phyloP scores from a whole-genome alignment of 2,888 invertebrate species.

The Ormia ochracea region DNA sequence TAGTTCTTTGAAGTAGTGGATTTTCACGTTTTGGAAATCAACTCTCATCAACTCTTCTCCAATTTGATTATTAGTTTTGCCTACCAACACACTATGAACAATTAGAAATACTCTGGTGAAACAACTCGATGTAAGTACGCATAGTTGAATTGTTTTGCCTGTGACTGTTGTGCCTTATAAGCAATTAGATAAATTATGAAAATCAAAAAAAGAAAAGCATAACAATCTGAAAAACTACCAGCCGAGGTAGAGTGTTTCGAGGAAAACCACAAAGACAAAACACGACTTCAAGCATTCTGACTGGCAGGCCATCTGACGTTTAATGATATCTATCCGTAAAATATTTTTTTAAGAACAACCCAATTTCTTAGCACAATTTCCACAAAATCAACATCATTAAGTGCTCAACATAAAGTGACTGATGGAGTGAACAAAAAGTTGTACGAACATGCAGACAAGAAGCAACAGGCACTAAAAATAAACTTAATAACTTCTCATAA shows the following conservation, averaged over 20 bases:
- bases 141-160: not conserved
- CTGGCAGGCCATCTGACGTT: not conserved
- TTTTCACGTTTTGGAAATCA: too few species aligned
- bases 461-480: not conserved
- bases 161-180: not conserved
- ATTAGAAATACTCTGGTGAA: too few species aligned
- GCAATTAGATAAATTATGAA: not conserved
- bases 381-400: not conserved
- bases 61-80: too few species aligned
- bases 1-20: too few species aligned
- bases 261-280: not conserved
- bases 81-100: too few species aligned
- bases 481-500: not conserved
- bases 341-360: constrained; percentile 31
- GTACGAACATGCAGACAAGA: not conserved
- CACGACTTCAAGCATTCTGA: not conserved
- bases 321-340: not conserved
- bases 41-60: too few species aligned
- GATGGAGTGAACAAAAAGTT: not conserved
- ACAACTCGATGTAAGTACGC: not conserved
- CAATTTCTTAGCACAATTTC: constrained; percentile 46
- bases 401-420: not conserved
- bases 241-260: not conserved
- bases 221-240: not conserved
- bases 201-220: constrained; percentile 5